phyloP scores from a whole-genome alignment of 2,888 invertebrate genomes.

The Dromius quadrimaculatus region DNA sequence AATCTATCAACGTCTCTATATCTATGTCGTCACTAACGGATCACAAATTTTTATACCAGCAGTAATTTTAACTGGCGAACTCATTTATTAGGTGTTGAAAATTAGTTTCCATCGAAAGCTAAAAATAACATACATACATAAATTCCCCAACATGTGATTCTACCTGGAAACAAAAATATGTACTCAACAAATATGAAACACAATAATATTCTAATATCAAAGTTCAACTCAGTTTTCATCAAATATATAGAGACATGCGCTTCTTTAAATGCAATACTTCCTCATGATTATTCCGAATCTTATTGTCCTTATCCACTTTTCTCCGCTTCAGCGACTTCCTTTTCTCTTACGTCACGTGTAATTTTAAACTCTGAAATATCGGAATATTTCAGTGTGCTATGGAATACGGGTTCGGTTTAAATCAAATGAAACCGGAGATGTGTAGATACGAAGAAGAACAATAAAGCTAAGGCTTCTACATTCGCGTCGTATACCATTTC shows the following conservation, averaged over 20 bases:
- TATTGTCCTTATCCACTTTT: constrained; percentile 20
- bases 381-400: constrained; percentile 19
- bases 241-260: background rate
- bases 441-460: constrained; percentile 31
- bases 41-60: background rate
- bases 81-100: background rate
- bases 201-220: constrained; percentile 25
- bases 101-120: background rate
- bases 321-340: constrained; percentile 9
- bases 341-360: constrained; percentile 13
- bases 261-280: background rate
- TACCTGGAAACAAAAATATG: background rate
- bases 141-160: background rate
- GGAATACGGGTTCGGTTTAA: constrained; percentile 40
- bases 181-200: background rate
- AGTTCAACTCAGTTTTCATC: background rate
- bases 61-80: background rate
- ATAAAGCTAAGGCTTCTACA: constrained; percentile 45
- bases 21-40: background rate
- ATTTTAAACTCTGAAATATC: constrained; percentile 40
- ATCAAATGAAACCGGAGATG: constrained; percentile 42
- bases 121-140: background rate
- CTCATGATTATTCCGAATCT: constrained; percentile 27
- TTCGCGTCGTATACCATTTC: constrained; percentile 39
- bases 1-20: background rate